Conservation (phyloP, 2,797 vertebrate genomes). For the Tarsius wallacei region DNA sequence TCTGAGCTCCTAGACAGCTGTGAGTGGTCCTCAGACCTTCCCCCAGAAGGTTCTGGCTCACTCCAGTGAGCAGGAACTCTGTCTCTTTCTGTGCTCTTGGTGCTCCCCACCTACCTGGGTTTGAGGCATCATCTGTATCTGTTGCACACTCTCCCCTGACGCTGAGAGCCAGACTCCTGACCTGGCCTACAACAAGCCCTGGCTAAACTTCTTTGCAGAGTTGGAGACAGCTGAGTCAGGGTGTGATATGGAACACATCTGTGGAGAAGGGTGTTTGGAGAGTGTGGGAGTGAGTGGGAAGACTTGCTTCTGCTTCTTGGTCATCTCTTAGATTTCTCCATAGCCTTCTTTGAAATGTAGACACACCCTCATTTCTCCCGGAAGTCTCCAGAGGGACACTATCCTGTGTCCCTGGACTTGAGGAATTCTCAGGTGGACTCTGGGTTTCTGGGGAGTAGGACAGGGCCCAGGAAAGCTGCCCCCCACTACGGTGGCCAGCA, state of each 20-base stretch:
- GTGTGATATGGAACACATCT: neutral
- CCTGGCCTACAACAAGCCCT: neutral
- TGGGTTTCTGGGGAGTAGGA: neutral
- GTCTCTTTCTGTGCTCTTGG: rapidly evolving
- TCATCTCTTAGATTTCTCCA: neutral
- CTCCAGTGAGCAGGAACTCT: too few species aligned
- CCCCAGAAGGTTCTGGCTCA: neutral
- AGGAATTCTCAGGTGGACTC: neutral
- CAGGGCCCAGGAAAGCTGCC: neutral
- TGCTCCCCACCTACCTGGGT: too few species aligned
- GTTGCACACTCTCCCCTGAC: neutral
- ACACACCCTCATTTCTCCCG: neutral
- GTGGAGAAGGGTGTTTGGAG: neutral
- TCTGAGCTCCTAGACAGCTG: neutral
- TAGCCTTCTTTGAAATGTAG: neutral
- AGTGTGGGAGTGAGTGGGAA: neutral
- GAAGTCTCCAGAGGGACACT: neutral
- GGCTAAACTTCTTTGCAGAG: neutral
- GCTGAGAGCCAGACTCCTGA: neutral
- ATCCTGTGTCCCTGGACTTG: neutral
- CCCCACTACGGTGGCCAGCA: neutral
- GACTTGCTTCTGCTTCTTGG: neutral
- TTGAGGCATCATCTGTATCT: neutral
- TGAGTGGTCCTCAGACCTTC: neutral
- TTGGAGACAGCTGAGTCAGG: neutral